Percentiles rank a stretch among this genome's conserved stretches.
phyloP scores from a whole-genome alignment of 2,797 vertebrate genomes.

The Poliocrania exsul region DNA sequence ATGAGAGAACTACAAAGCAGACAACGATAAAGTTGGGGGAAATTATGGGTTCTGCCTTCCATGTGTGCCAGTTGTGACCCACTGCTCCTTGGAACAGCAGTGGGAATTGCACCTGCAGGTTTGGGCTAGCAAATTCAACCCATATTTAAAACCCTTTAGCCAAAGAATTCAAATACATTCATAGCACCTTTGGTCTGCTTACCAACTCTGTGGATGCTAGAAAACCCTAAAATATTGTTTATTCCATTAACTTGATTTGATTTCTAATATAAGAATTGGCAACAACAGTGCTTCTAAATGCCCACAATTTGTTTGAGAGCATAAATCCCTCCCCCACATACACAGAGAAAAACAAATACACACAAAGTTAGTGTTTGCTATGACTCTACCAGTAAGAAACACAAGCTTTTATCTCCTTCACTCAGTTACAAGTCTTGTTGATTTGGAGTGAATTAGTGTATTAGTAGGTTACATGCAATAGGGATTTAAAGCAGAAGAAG shows the following conservation, averaged over 20 bases:
- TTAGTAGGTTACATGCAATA: conserved; percentile 42
- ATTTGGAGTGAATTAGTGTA: conserved; percentile 40
- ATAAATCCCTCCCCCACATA: background rate
- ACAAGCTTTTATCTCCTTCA: conserved; percentile 22
- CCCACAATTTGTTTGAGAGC: background rate
- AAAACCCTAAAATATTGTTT: background rate
- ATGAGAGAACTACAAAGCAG: background rate
- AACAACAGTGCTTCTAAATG: background rate
- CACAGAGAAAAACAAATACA: background rate
- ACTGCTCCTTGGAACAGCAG: background rate
- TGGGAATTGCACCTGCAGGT: background rate
- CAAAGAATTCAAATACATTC: background rate
- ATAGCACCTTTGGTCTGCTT: background rate
- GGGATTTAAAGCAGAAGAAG: background rate
- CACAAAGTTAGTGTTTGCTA: conserved; percentile 27
- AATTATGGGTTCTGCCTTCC: background rate
- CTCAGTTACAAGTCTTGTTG: background rate
- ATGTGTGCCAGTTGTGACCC: background rate
- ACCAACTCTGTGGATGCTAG: background rate
- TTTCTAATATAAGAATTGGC: background rate
- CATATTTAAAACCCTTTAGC: background rate
- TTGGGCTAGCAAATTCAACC: background rate
- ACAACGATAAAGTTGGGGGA: background rate
- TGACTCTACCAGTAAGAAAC: background rate
- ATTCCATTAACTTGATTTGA: background rate